A percentile compares a stretch with the other conserved stretches of the same genome.
These are phyloP conservation scores for Adelognathus sp. DNA, from an alignment of 2,888 invertebrate genomes.

Conservation along the genomic window DNA sequence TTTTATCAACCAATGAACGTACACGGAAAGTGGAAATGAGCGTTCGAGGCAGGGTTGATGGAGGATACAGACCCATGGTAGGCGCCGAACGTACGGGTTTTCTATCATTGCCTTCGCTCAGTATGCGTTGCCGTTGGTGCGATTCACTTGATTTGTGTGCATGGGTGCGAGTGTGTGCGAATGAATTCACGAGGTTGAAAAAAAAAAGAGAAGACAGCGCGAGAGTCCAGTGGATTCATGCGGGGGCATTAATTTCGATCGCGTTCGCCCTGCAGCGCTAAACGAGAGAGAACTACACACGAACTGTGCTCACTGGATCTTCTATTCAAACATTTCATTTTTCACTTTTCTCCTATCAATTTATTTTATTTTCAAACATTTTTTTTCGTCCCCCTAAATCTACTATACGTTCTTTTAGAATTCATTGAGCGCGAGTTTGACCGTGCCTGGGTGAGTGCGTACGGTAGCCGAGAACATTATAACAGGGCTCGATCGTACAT, in stretches of 20 bases:
- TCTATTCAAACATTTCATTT: background rate
- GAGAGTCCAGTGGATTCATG: conserved; percentile 24
- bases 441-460: conserved; percentile 13
- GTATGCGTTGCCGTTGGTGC: background rate
- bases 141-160: background rate
- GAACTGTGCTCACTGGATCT: conserved; percentile 1
- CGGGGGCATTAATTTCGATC: conserved; percentile 39
- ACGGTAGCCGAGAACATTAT: conserved; percentile 19
- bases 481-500: conserved; percentile 31
- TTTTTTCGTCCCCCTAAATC: background rate
- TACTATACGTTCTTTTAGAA: conserved; percentile 10
- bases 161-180: conserved; percentile 14
- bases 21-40: conserved; percentile 60
- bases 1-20: conserved; percentile 73
- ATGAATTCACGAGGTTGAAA: conserved; percentile 43
- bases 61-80: conserved; percentile 41
- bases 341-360: background rate
- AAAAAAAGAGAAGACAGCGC: conserved; percentile 1
- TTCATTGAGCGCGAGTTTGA: conserved; percentile 9
- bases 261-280: background rate
- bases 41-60: conserved; percentile 49
- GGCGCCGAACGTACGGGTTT: conserved; percentile 28
- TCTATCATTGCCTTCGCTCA: conserved; percentile 28
- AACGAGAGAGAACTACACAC: background rate
- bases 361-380: background rate